Evolutionary conservation across 1,140 invertebrate species (phyloP).

Genomic region (Drosophila pandora): DNA sequence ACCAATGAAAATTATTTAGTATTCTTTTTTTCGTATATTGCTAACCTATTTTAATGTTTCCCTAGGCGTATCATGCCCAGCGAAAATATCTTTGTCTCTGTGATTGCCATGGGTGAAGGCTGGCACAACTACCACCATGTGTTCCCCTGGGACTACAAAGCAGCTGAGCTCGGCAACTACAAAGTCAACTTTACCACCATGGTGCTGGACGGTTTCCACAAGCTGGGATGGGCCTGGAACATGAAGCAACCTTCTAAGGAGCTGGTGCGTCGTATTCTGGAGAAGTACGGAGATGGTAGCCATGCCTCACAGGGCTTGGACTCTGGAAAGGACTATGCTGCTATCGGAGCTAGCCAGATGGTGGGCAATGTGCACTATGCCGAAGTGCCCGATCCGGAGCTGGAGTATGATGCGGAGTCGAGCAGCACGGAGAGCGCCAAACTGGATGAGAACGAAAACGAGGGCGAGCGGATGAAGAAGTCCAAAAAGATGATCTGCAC

Average conservation of each 20-base stretch:
- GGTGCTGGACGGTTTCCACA: slow-evolving; percentile 90
- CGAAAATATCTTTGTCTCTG: slow-evolving; percentile 87
- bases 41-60: neutral
- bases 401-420: slow-evolving; percentile 76
- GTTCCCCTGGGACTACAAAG: slow-evolving; percentile 91
- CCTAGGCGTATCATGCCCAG: slow-evolving; percentile 87
- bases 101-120: slow-evolving; percentile 88
- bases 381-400: slow-evolving; percentile 72
- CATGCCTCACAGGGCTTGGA: slow-evolving; percentile 70
- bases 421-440: slow-evolving; percentile 82
- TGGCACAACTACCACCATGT: slow-evolving; percentile 97
- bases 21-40: neutral
- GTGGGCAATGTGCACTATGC: slow-evolving; percentile 67
- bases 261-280: slow-evolving; percentile 84
- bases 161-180: slow-evolving; percentile 87
- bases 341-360: slow-evolving; percentile 33
- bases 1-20: neutral
- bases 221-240: slow-evolving; percentile 92
- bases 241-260: slow-evolving; percentile 87
- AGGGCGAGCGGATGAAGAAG: slow-evolving; percentile 71
- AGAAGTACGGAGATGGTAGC: slow-evolving; percentile 88
- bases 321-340: slow-evolving; percentile 7
- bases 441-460: slow-evolving; percentile 78
- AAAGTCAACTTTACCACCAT: slow-evolving; percentile 79
- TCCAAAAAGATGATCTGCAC: slow-evolving; percentile 55